Evolutionary conservation across 1,140 invertebrate genomes (phyloP).

Genomic region (Platyscapa corneri): DNA sequence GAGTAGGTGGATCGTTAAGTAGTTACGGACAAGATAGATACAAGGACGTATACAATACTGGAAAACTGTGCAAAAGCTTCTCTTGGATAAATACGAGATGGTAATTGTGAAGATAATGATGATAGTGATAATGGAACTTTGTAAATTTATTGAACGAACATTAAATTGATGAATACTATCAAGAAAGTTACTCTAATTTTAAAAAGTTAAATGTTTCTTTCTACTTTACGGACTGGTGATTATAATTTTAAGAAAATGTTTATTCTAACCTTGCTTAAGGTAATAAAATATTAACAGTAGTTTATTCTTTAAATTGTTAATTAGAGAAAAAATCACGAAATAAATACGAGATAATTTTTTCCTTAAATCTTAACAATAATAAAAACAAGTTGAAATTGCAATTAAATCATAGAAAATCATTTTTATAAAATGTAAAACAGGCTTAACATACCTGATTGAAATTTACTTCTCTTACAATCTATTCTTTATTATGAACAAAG

Average conservation of each 20-base stretch:
- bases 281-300: no score
- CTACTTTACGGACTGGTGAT: background rate
- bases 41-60: conserved; percentile 4
- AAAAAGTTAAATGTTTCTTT: background rate
- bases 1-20: conserved; percentile 26
- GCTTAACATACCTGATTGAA: no score
- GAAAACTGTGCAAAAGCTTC: background rate
- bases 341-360: no score
- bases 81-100: background rate
- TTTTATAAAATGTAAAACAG: no score
- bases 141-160: background rate
- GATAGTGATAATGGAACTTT: background rate
- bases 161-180: background rate
- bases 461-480: no score
- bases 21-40: conserved; percentile 8
- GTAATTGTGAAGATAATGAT: background rate
- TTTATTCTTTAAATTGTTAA: no score
- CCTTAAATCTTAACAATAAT: no score
- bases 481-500: no score
- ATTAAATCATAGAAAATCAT: no score
- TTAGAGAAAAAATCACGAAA: no score
- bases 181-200: background rate
- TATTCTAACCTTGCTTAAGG: no score
- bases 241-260: background rate
- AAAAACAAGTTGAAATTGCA: no score